Evolutionary conservation across 1,140 invertebrate genomes (phyloP).

Genomic region (Akabosia matsudoensis): DNA sequence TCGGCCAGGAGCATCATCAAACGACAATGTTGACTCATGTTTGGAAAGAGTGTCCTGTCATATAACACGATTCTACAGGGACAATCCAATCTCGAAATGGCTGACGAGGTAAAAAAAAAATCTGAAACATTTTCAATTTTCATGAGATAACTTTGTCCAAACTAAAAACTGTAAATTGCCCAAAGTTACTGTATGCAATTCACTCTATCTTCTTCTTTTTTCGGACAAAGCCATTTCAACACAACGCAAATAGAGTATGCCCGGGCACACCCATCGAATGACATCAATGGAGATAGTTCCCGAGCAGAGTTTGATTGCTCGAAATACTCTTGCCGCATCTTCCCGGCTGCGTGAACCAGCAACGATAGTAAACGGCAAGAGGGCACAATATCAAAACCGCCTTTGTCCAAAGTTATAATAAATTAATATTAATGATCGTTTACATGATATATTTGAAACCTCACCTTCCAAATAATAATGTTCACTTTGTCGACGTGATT

Average conservation of each 20-base stretch:
- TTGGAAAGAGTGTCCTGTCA: background rate
- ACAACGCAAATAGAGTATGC: background rate
- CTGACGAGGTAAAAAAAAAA: background rate
- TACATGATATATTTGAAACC: background rate
- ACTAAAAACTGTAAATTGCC: background rate
- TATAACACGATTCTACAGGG: background rate
- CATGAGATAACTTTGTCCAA: background rate
- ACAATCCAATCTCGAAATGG: background rate
- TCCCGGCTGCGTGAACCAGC: background rate
- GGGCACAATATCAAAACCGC: background rate
- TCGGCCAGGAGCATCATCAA: background rate
- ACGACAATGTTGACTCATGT: background rate
- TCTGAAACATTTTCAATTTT: background rate
- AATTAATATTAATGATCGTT: background rate
- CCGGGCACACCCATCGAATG: background rate
- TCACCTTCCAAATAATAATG: background rate
- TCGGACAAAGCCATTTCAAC: background rate
- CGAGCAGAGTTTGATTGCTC: background rate
- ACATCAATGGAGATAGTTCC: background rate
- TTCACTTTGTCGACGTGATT: no score
- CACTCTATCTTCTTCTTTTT: background rate
- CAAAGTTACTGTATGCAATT: background rate
- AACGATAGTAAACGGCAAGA: background rate
- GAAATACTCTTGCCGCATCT: background rate
- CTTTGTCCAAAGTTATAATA: background rate